phyloP scores from a whole-genome alignment of 2,888 invertebrate genomes.

The Chrysina gloriosa region DNA sequence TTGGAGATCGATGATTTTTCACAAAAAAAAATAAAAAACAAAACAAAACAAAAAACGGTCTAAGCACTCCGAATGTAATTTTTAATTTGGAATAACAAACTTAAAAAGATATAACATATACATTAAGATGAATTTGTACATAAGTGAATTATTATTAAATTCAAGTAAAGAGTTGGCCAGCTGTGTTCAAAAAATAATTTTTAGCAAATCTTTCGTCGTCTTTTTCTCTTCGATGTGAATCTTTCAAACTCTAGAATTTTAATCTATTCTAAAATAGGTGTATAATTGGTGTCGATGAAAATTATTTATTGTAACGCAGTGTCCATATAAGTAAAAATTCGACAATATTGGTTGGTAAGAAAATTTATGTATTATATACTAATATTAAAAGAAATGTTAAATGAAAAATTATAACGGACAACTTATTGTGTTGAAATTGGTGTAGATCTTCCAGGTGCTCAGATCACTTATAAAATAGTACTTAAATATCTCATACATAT shows the following conservation, averaged over 20 bases:
- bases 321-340: conserved; percentile 16
- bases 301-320: conserved; percentile 39
- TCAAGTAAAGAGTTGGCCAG: conserved; percentile 43
- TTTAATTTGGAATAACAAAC: background rate
- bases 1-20: no score
- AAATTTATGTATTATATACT: conserved; percentile 6
- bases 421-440: conserved; percentile 35
- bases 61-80: background rate
- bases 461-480: conserved; percentile 18
- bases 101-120: conserved; percentile 9
- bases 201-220: conserved; percentile 23
- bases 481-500: background rate
- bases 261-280: background rate
- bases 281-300: conserved; percentile 17
- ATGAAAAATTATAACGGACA: background rate
- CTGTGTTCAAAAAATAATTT: conserved; percentile 48
- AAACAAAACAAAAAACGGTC: no score
- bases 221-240: conserved; percentile 7
- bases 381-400: conserved; percentile 23
- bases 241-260: conserved; percentile 2
- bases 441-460: conserved; percentile 52
- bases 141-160: conserved; percentile 39
- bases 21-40: no score
- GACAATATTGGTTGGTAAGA: conserved; percentile 30
- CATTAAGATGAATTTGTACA: conserved; percentile 17